Conservation (phyloP, 2,113 vertebrate species). For the Pollimyrus isidori region DNA sequence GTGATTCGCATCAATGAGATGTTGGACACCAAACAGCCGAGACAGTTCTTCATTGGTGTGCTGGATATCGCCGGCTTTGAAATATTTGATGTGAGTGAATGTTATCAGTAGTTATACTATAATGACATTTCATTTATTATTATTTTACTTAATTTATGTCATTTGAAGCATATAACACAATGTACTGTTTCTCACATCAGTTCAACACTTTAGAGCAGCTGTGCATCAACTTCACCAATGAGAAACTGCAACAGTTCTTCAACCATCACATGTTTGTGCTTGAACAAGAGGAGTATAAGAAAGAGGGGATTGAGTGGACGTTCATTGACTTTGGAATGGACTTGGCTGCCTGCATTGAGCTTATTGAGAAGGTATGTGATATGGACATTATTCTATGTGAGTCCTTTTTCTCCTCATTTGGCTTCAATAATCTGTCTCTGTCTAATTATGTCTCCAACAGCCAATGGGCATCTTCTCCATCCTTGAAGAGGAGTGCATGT, state of each 20-base stretch:
- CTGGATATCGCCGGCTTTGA: too few relatives aligned
- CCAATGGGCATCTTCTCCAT: slow-evolving; percentile 40
- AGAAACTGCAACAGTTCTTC: slow-evolving; percentile 83
- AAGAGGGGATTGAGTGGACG: slow-evolving; percentile 78
- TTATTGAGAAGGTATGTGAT: slow-evolving; percentile 77
- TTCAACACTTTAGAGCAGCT: slow-evolving; percentile 40
- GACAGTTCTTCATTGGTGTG: too few relatives aligned
- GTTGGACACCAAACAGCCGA: too few relatives aligned
- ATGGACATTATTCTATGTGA: neutral
- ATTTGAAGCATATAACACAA: too few relatives aligned
- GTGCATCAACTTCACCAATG: slow-evolving; percentile 72
- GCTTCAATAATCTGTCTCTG: too few relatives aligned
- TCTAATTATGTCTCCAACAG: slow-evolving; percentile 30
- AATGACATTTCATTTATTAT: too few relatives aligned
- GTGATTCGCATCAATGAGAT: too few relatives aligned
- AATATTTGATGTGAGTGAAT: too few relatives aligned
- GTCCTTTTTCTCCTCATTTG: too few relatives aligned
- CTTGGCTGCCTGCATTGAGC: slow-evolving; percentile 82
- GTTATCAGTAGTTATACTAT: too few relatives aligned
- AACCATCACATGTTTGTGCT: slow-evolving; percentile 83
- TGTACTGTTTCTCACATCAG: too few relatives aligned
- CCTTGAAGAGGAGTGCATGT: slow-evolving; percentile 56
- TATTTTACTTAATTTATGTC: too few relatives aligned
- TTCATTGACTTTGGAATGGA: slow-evolving; percentile 90
- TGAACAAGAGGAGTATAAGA: slow-evolving; percentile 78